Conservation (phyloP, 2,888 invertebrate species). For the Micropterix aruncella region DNA sequence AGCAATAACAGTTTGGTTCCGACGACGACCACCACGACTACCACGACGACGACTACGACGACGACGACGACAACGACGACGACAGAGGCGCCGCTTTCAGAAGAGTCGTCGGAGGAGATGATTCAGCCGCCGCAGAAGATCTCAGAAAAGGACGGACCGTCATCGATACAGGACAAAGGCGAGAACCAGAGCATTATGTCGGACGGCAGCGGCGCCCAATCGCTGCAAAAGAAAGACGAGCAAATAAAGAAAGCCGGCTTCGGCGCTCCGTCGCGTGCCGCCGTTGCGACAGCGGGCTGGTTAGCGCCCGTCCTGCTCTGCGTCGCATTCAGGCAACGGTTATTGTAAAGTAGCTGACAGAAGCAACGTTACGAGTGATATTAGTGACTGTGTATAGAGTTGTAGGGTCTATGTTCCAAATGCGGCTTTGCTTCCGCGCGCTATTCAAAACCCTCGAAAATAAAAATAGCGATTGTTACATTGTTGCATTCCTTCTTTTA, state of each 20-base stretch:
- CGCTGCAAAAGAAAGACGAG: slow-evolving; percentile 22
- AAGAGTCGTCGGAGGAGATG: slow-evolving; percentile 18
- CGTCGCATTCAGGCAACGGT: slow-evolving; percentile 6
- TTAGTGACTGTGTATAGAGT: neutral
- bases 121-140: slow-evolving; percentile 13
- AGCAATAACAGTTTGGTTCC: slow-evolving; percentile 65
- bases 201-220: slow-evolving; percentile 19
- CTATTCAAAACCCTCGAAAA: neutral
- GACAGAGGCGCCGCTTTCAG: slow-evolving; percentile 32
- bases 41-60: slow-evolving; percentile 46
- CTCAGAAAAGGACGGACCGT: slow-evolving; percentile 14
- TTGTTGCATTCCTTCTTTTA: neutral
- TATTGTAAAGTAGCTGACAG: slow-evolving; percentile 6
- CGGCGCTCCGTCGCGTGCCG: slow-evolving; percentile 5
- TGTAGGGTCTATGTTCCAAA: neutral
- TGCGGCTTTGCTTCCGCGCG: neutral
- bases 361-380: neutral
- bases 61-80: slow-evolving; percentile 39
- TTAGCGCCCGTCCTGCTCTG: slow-evolving; percentile 5
- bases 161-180: slow-evolving; percentile 17
- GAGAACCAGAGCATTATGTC: slow-evolving; percentile 27
- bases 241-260: slow-evolving; percentile 8
- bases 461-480: neutral
- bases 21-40: slow-evolving; percentile 50
- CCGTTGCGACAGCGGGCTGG: slow-evolving; percentile 5